phyloP scores from a whole-genome alignment of 2,797 vertebrate species.

The Xenentodon cancila region DNA sequence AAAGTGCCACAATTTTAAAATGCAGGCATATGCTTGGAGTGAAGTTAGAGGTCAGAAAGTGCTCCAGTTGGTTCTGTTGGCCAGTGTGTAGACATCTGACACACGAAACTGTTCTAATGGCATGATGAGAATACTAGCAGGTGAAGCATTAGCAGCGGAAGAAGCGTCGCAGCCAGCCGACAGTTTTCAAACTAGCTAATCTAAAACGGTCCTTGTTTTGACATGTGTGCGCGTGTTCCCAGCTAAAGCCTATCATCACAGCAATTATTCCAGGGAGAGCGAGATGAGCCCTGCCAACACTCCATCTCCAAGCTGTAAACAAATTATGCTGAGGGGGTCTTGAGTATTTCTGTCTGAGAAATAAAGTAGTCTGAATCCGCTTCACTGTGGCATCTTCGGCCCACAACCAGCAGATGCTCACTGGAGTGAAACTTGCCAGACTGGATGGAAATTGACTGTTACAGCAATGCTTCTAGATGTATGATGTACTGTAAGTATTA shows the following conservation, averaged over 20 bases:
- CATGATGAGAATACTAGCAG: not conserved
- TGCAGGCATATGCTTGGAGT: no score
- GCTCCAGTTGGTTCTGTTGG: not conserved
- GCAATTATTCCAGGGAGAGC: constrained; percentile 72
- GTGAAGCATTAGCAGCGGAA: not conserved
- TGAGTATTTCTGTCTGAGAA: constrained; percentile 59
- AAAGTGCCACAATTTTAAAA: no score
- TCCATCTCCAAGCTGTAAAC: constrained; percentile 70
- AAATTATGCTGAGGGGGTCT: constrained; percentile 68
- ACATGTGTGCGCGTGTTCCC: constrained; percentile 57
- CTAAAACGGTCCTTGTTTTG: constrained; percentile 64
- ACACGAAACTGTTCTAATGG: not conserved
- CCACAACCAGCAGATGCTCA: constrained; percentile 35
- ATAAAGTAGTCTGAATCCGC: constrained; percentile 55
- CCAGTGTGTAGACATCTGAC: no score
- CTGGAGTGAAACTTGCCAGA: constrained; percentile 13
- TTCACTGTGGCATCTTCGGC: constrained; percentile 33
- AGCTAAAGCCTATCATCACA: constrained; percentile 71
- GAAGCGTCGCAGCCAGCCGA: constrained; percentile 26
- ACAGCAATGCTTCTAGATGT: constrained; percentile 16
- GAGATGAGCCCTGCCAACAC: constrained; percentile 60
- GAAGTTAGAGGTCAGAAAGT: not conserved
- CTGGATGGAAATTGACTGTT: constrained; percentile 9
- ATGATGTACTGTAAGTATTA: constrained; percentile 8
- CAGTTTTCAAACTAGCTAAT: constrained; percentile 49